These are phyloP conservation scores for Hydrozoanthus tunicans DNA, from an alignment of 64 coral and sea anemone species.

Conservation along the genomic window DNA sequence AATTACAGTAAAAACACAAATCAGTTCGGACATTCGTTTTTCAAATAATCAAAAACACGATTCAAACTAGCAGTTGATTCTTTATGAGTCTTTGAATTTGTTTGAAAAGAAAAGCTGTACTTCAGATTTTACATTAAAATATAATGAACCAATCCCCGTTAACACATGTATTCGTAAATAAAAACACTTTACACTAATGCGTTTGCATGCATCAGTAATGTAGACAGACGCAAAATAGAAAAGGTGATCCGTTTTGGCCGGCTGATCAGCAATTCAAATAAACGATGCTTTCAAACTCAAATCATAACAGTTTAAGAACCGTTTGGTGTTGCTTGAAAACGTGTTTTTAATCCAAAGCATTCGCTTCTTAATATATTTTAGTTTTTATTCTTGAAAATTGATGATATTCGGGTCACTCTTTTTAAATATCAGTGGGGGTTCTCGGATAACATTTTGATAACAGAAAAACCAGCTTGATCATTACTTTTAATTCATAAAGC, in stretches of 20 bases:
- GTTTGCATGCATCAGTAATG: background rate
- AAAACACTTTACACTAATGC: slow-evolving; percentile 2
- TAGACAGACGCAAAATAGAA: no score
- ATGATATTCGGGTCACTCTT: slow-evolving; percentile 8
- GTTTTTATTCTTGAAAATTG: slow-evolving; percentile 20
- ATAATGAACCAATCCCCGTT: no score
- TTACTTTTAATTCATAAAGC: background rate
- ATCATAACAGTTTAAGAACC: background rate
- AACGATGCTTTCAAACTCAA: background rate
- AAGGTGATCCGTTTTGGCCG: no score
- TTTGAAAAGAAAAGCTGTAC: no score
- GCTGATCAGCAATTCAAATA: background rate
- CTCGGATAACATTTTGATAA: background rate
- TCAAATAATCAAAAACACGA: no score
- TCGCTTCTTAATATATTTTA: background rate
- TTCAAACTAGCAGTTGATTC: no score
- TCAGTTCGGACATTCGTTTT: background rate
- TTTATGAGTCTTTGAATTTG: no score
- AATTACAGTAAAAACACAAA: background rate
- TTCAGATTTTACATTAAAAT: no score
- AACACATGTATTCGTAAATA: no score
- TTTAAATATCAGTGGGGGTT: background rate
- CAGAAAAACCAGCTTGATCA: background rate
- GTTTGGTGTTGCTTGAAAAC: background rate
- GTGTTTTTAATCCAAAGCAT: slow-evolving; percentile 11